Evolutionary conservation across 2,888 invertebrate species (phyloP).

Genomic region (Dysmachus trigonus): DNA sequence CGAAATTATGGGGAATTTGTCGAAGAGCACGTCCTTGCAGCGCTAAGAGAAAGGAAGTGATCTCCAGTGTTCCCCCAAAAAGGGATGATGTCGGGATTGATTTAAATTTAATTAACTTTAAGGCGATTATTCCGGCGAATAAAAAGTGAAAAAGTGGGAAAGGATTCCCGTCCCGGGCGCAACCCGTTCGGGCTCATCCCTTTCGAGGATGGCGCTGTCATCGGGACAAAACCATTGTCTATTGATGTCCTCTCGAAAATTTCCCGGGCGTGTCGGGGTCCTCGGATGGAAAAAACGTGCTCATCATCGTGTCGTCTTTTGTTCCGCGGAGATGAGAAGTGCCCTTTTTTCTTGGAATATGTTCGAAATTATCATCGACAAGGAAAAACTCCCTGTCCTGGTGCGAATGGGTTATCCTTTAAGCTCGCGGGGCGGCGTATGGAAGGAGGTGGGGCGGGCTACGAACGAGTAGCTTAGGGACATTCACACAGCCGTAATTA

Average conservation of each 20-base stretch:
- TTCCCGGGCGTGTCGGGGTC: not conserved
- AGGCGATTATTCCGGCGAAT: conserved; percentile 3
- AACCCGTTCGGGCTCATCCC: not conserved
- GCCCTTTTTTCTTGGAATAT: conserved; percentile 7
- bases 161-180: not conserved
- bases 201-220: not conserved
- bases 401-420: not conserved
- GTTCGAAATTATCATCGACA: conserved; percentile 4
- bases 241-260: not conserved
- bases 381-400: not conserved
- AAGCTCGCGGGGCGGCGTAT: not conserved
- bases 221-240: not conserved
- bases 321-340: conserved; percentile 12
- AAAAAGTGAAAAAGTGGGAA: not conserved
- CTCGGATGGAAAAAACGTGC: not conserved
- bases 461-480: not conserved
- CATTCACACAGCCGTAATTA: conserved; percentile 3
- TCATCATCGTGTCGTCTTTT: conserved; percentile 27
- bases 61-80: not conserved
- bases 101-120: conserved; percentile 37
- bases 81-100: not conserved
- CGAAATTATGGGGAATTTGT: not conserved
- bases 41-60: conserved; percentile 3
- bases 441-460: not conserved
- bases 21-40: not conserved